phyloP scores from a whole-genome alignment of 2,888 invertebrate species.

The Platypus cylindrus region DNA sequence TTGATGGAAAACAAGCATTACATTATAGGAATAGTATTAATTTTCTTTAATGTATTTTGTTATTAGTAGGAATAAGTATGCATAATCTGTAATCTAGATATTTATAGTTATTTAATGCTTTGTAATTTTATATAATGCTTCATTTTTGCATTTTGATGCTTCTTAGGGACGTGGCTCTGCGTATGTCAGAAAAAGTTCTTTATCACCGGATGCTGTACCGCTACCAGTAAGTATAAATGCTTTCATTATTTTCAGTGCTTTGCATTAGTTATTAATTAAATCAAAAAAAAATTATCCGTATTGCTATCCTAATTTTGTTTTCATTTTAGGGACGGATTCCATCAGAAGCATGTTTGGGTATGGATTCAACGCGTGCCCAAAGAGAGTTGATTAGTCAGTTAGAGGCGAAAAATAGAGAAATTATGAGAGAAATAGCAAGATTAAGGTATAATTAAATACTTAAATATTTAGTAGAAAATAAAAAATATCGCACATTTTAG shows the following conservation, averaged over 20 bases:
- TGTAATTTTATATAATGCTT: slow-evolving; percentile 13
- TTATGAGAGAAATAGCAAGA: slow-evolving; percentile 87
- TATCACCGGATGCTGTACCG: slow-evolving; percentile 49
- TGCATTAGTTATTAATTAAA: too few species aligned
- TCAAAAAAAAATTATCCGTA: too few species aligned
- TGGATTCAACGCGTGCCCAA: slow-evolving; percentile 81
- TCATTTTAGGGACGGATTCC: slow-evolving; percentile 51
- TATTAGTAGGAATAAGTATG: slow-evolving; percentile 6
- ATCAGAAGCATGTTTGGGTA: slow-evolving; percentile 58
- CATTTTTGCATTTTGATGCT: slow-evolving; percentile 32
- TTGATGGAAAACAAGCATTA: too few species aligned
- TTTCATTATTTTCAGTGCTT: too few species aligned
- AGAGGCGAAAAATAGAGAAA: slow-evolving; percentile 90
- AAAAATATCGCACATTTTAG: slow-evolving; percentile 31
- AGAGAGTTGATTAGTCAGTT: slow-evolving; percentile 84
- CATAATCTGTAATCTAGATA: slow-evolving; percentile 17
- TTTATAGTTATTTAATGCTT: background rate
- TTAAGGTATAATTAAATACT: slow-evolving; percentile 45
- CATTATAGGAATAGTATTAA: slow-evolving; percentile 3
- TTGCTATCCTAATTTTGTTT: too few species aligned
- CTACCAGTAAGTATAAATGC: slow-evolving; percentile 42
- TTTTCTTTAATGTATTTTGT: slow-evolving; percentile 4
- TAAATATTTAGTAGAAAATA: background rate
- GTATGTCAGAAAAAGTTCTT: slow-evolving; percentile 44
- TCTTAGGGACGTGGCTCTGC: slow-evolving; percentile 43